Conservation (phyloP, 2,797 vertebrate species). For the Cossypha caffra region DNA sequence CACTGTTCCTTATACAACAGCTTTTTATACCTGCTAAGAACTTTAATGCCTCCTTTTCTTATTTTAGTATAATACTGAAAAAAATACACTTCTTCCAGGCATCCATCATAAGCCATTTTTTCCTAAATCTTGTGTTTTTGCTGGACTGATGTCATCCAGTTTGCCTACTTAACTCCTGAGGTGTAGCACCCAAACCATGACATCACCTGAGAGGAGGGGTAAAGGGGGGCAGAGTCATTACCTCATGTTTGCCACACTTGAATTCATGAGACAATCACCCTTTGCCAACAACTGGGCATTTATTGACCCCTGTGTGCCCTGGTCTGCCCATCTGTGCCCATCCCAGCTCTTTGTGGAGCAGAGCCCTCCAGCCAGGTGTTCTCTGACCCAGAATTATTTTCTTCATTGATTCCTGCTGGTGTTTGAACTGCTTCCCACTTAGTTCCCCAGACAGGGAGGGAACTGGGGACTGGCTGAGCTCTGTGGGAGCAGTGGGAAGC, state of each 20-base stretch:
- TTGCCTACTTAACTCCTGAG: neutral
- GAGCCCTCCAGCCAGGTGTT: neutral
- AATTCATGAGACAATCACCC: neutral
- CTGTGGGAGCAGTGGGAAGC: neutral
- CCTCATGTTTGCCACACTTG: neutral
- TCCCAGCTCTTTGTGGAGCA: too few relatives aligned
- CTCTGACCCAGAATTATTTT: neutral
- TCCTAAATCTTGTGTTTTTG: neutral
- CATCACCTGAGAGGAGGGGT: neutral
- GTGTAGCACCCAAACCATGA: neutral
- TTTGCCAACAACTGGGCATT: neutral
- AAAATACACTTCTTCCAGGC: neutral
- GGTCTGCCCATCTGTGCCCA: neutral
- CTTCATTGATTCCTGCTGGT: neutral
- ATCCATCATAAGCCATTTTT: fast-evolving
- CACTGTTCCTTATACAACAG: neutral
- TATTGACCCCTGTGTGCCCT: neutral
- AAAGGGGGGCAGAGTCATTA: neutral
- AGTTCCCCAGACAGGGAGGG: neutral
- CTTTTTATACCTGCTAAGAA: neutral
- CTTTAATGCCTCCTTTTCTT: neutral
- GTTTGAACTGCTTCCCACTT: neutral
- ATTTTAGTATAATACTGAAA: neutral
- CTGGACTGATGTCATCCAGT: neutral
- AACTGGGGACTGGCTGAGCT: neutral